Conservation (phyloP, 2,888 invertebrate genomes). For the Dryococelus australis region DNA sequence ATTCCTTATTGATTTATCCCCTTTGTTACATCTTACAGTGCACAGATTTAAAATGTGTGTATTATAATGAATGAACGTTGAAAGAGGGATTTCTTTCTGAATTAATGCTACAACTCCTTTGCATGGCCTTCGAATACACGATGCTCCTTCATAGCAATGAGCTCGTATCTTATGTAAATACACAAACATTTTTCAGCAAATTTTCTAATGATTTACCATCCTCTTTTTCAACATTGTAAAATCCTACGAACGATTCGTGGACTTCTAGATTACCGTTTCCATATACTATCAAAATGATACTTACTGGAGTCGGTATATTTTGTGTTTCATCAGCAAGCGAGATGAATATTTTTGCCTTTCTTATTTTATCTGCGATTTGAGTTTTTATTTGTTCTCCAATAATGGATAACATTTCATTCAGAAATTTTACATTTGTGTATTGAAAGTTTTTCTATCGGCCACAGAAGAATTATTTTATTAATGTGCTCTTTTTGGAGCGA, state of each 20-base stretch:
- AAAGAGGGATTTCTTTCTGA: background rate
- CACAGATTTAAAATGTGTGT: background rate
- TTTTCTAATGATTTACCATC: background rate
- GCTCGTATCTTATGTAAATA: background rate
- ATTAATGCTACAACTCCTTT: slow-evolving; percentile 17
- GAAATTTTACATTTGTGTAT: background rate
- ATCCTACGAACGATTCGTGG: background rate
- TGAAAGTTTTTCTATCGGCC: background rate
- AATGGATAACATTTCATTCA: background rate
- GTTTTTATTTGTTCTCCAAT: slow-evolving; percentile 4
- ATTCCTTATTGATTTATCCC: slow-evolving; percentile 13
- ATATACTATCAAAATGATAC: background rate
- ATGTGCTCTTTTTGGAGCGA: background rate
- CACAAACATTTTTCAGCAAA: background rate
- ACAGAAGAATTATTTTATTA: slow-evolving; percentile 1
- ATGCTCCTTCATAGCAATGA: slow-evolving; percentile 23
- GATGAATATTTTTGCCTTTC: background rate
- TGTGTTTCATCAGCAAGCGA: slow-evolving; percentile 20
- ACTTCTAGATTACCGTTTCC: background rate
- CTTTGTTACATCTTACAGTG: background rate
- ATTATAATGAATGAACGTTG: background rate
- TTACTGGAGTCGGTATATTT: background rate
- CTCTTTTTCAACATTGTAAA: background rate
- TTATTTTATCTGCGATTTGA: slow-evolving; percentile 4
- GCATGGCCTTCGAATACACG: background rate